phyloP scores from a whole-genome alignment of 2,113 vertebrate species.

The Trogon melanurus region DNA sequence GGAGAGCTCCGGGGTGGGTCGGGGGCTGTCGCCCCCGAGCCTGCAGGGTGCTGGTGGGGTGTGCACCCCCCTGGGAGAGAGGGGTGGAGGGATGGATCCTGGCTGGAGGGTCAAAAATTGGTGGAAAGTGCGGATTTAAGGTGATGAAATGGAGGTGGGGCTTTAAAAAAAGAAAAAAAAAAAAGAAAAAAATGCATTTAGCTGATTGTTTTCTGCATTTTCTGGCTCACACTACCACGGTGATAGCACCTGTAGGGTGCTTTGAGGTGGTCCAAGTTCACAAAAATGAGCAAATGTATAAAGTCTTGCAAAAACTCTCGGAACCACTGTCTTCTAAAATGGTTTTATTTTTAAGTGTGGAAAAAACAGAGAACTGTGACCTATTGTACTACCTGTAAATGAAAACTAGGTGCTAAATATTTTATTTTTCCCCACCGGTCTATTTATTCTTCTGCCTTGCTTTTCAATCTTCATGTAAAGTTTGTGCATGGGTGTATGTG shows the following conservation, averaged over 20 bases:
- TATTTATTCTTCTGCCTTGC: neutral
- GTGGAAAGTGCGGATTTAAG: neutral
- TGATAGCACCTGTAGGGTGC: neutral
- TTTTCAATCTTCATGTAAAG: neutral
- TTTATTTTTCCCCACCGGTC: neutral
- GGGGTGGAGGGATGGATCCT: neutral
- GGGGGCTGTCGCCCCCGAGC: accelerated
- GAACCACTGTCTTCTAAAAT: neutral
- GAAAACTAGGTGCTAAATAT: neutral
- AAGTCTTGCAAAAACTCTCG: neutral
- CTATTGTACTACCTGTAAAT: neutral
- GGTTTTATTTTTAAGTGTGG: neutral
- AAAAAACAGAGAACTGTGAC: neutral
- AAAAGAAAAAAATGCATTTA: accelerated
- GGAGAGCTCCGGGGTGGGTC: neutral
- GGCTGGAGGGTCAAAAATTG: accelerated
- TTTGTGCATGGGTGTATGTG: neutral
- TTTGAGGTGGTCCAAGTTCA: neutral
- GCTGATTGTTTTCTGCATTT: neutral
- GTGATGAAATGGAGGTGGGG: neutral
- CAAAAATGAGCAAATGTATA: accelerated
- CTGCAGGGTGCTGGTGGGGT: neutral
- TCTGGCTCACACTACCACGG: accelerated
- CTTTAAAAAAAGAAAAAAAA: neutral
- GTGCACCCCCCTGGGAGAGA: neutral